These are phyloP conservation scores for Brachyhypopomus gauderio DNA, from an alignment of 2,113 vertebrate species.

Conservation along the genomic window DNA sequence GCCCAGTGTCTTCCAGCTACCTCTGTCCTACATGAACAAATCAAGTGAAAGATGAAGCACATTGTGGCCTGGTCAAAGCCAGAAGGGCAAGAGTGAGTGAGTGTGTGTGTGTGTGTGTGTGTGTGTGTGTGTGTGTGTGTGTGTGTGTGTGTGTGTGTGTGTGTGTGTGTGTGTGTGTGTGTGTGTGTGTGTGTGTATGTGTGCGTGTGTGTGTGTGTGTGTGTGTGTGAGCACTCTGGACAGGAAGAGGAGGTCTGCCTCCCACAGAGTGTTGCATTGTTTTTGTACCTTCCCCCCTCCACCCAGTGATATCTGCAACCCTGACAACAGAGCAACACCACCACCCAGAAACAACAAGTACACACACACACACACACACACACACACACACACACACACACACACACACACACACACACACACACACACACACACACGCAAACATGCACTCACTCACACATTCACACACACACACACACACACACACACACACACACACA, in stretches of 20 bases:
- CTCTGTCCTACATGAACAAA: neutral
- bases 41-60: neutral
- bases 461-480: too few species aligned
- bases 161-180: too few species aligned
- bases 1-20: neutral
- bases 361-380: neutral
- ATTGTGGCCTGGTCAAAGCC: neutral
- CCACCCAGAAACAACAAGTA: constrained; percentile 66
- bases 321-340: constrained; percentile 44
- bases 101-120: too few species aligned
- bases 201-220: constrained; percentile 12
- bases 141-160: too few species aligned
- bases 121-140: too few species aligned
- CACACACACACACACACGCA: too few species aligned
- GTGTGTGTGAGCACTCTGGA: constrained; percentile 57
- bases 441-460: too few species aligned
- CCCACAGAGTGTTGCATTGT: constrained; percentile 75
- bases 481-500: too few species aligned
- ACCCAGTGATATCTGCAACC: constrained; percentile 41
- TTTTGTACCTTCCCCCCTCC: constrained; percentile 66
- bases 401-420: too few species aligned
- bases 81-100: neutral
- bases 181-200: too few species aligned
- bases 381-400: neutral
- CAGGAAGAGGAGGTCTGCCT: constrained; percentile 76